Base-by-base conservation (phyloP, 1,140 invertebrate species). In the Dreissena rostriformis region DNA sequence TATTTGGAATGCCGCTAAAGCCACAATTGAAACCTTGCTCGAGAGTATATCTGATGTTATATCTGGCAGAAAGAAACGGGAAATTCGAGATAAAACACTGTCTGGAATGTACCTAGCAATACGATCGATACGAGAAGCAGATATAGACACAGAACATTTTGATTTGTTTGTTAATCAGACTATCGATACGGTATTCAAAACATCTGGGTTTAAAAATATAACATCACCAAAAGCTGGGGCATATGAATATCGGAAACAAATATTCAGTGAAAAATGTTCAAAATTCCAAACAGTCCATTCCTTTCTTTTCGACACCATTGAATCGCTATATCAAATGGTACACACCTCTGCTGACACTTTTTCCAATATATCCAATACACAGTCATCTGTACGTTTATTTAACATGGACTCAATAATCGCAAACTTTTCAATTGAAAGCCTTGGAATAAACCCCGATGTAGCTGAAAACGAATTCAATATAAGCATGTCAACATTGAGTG, bases 1-100 rank as follows among this genome's bases (percentile, higher is more conserved):
- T 73, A 63, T 81, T 15, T 81, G 79, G 79, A 57, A 81, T 15
- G 79, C 79, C 7, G 67, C 79, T 49, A 72, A 63, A 22, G 67
- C 19, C 17, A 73, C 79, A 51, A 63, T 81, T 22, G 61, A 63
- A 14, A 14, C 79, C n/a, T 26, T 81, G 39, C 22, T 65, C 22
- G 66, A 80, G 39, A 39, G 39, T 24, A 19, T 52, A 29, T 4
- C 52, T 17, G 49, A 28, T 10, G 14, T 17, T 24, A 19, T 8
- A 51, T 8, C 39, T n/a, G 77, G 22, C 7, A 71, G 24, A 65
- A 24, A 26, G 28, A 81, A 81, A 17, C 49, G 77, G 28, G 70
- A 81, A 52, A 51, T 81, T 39, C 29, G 29, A 22, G 39, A 15
- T 24, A 14, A 63, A 19, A 55, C 57, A 1, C n/a, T 28, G 19